Evolutionary conservation across 2,797 vertebrate species (phyloP).

Genomic region (Mus caroli): DNA sequence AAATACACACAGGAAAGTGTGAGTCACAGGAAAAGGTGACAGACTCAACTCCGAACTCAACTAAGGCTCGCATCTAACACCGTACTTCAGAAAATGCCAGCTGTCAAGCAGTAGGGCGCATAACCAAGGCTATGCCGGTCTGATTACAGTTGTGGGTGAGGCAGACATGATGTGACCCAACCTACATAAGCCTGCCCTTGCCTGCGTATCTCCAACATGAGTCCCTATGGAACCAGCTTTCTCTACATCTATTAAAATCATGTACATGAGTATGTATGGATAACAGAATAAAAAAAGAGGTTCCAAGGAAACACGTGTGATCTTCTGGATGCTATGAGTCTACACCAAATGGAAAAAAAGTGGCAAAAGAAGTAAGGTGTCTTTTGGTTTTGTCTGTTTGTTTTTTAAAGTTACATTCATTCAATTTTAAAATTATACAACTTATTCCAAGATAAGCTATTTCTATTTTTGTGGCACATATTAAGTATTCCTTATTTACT

Average conservation of each 20-base stretch:
- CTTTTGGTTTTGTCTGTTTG: neutral
- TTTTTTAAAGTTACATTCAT: conserved; percentile 10
- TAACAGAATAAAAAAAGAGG: neutral
- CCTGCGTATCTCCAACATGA: neutral
- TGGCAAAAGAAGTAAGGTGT: neutral
- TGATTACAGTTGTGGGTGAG: neutral
- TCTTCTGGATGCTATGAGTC: neutral
- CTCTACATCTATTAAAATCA: neutral
- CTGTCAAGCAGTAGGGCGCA: neutral
- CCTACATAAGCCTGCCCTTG: neutral
- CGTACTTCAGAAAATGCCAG: neutral
- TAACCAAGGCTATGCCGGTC: neutral
- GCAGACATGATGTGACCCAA: neutral
- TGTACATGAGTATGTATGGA: neutral
- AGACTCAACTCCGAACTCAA: no score
- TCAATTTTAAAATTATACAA: conserved; percentile 25
- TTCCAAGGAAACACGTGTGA: neutral
- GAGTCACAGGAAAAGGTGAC: neutral
- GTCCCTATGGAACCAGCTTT: neutral
- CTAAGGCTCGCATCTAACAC: neutral
- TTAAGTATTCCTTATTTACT: conserved; percentile 28
- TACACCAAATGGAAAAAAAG: neutral
- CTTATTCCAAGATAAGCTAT: neutral
- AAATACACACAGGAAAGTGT: neutral
- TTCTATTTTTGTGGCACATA: neutral